Evolutionary conservation across 2,113 vertebrate species (phyloP), one percentile per base, ranked within the genome.

Genomic region (Takifugu flavidus): DNA sequence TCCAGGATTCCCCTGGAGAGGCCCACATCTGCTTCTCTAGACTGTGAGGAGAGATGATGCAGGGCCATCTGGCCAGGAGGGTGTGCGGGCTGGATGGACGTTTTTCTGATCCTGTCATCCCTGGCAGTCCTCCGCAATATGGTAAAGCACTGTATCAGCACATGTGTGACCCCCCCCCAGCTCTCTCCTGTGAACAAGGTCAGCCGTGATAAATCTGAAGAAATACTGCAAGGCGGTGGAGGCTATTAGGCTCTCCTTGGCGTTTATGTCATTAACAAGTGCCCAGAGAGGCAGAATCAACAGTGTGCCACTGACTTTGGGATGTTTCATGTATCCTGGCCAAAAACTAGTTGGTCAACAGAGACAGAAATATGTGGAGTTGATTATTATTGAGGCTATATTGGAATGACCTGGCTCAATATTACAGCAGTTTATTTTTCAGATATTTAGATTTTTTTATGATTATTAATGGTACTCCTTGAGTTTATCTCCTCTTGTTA

Each of bases 11-110:
- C 77, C 47, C 82, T 2, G 20, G 80, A 86, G 89, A 87, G 62
- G 66, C 76, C 59, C 34, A 69, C 89, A 90, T 90, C 90, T 92
- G 90, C 80, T 85, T 88, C 65, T 63, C 44, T 25, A 64, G 82
- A 73, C 77, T 80, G 72, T 67, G 71, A 67, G 61, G 72, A 84
- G 78, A 79, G 69, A 72, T 75, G 81, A 68, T 82, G 79, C 57
- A 31, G 47, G 81, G 68, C 89, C 91, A 91, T 92, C 88, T 91
- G 90, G 82, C 74, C 59, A 51, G 62, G 59, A 73, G 59, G 79
- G 67, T 50, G 58, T 49, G 57, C 71, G 56, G 68, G 50, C 74
- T 64, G 66, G 75, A 65, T 12, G 59, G 72, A 70, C 58, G 39
- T 65, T 74, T 77, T 59, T 75, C 70, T 78, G 76, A 83, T 79